phyloP scores from a whole-genome alignment of 2,113 vertebrate species.

The Cranoglanis bouderius region DNA sequence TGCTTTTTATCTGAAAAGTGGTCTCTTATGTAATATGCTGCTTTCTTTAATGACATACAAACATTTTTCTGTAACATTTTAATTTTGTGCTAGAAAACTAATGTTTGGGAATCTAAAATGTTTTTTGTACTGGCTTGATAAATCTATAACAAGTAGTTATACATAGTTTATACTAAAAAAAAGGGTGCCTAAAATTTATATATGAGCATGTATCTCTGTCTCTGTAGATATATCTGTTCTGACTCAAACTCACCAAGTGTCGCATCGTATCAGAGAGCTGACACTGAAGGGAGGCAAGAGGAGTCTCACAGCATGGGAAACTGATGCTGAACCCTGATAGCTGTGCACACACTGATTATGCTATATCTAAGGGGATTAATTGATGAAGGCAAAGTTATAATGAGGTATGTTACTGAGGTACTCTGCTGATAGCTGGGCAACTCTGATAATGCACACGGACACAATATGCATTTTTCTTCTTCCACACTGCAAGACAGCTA shows the following conservation, averaged over 20 bases:
- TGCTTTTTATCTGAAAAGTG: too few species aligned
- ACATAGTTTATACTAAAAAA: too few species aligned
- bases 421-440: background rate
- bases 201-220: background rate
- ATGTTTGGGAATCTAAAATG: too few species aligned
- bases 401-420: background rate
- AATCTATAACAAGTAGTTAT: too few species aligned
- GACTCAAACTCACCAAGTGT: background rate
- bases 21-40: too few species aligned
- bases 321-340: slow-evolving; percentile 51
- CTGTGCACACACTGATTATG: slow-evolving; percentile 22
- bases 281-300: background rate
- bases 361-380: slow-evolving; percentile 9
- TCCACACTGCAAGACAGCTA: background rate
- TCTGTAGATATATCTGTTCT: background rate
- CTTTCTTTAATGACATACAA: too few species aligned
- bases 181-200: too few species aligned
- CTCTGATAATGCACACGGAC: background rate
- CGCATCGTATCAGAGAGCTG: background rate
- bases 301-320: background rate
- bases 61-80: too few species aligned
- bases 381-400: background rate
- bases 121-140: too few species aligned
- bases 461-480: background rate
- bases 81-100: too few species aligned